Conservation (phyloP, 1,140 invertebrate species). For the Ceratoteleas bidentatus region DNA sequence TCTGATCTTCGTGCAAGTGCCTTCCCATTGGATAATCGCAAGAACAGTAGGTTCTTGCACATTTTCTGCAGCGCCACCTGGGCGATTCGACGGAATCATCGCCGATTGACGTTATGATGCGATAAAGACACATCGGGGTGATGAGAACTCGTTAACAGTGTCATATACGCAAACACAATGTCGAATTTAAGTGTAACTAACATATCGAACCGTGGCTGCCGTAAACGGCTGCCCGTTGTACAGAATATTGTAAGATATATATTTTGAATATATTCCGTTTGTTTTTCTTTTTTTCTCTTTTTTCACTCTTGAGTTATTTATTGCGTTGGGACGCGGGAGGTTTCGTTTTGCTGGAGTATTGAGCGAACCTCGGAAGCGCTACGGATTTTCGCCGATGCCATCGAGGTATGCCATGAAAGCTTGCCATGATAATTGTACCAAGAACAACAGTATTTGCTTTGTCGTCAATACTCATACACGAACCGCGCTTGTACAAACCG, state of each 20-base stretch:
- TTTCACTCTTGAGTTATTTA: constrained; percentile 74
- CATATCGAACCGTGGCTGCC: constrained; percentile 31
- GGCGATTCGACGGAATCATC: no score
- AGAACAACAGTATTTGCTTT: constrained; percentile 66
- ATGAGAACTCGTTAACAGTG: constrained; percentile 41
- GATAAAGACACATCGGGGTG: not conserved
- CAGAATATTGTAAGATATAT: constrained; percentile 80
- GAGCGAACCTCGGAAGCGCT: constrained; percentile 39
- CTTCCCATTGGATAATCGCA: no score
- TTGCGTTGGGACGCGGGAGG: constrained; percentile 51
- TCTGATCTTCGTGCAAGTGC: no score
- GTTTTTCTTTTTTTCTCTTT: constrained; percentile 63
- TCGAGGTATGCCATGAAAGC: constrained; percentile 75
- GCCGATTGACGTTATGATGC: no score
- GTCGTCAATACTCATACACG: constrained; percentile 74
- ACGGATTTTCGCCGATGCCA: constrained; percentile 67
- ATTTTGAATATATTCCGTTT: constrained; percentile 60
- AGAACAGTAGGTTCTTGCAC: no score
- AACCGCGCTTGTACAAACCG: constrained; percentile 60
- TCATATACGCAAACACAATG: constrained; percentile 35
- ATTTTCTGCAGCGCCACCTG: no score
- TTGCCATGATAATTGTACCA: constrained; percentile 76
- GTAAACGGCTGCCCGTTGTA: constrained; percentile 71
- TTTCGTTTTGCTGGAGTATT: constrained; percentile 32
- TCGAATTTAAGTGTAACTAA: constrained; percentile 51